Base-by-base conservation (phyloP, 1,140 invertebrate species). In the Cyrtorhinus lividipennis region DNA sequence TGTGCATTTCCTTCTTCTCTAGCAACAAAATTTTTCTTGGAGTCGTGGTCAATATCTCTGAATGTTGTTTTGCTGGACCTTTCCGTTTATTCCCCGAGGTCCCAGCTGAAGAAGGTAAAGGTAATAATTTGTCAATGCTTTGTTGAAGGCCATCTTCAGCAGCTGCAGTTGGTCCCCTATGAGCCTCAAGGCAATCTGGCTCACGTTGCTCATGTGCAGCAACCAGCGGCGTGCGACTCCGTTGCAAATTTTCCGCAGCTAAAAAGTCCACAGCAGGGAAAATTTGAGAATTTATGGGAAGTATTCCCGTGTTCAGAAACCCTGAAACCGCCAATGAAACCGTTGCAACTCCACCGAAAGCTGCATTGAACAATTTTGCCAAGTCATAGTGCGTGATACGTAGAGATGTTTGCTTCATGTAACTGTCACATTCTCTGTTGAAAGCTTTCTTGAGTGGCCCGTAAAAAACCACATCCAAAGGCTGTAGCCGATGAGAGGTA, bases 281-380 rank as follows among this genome's bases (percentile, higher is more conserved):
- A 45, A 45, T 56, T 15, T 13, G 15, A 15, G 30, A 22, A 24
- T 62, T 24, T 57, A 62, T 18, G 22, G 61, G 61, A 46, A 56
- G 48, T 45, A 62, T 62, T 62, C 61, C 61, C 23, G 60, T 24
- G 23, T 45, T 62, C 18, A n/a, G n/a, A n/a, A n/a, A n/a, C n/a
- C n/a, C n/a, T n/a, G n/a, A n/a, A n/a, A n/a, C n/a, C n/a, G n/a
- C n/a, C n/a, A n/a, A n/a, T n/a, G n/a, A n/a, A n/a, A n/a, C n/a
- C n/a, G n/a, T n/a, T n/a, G n/a, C n/a, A n/a, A n/a, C n/a, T n/a
- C n/a, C n/a, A n/a, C n/a, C n/a, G n/a, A n/a, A n/a, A n/a, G n/a
- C n/a, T n/a, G n/a, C n/a, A n/a, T n/a, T n/a, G n/a, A n/a, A n/a
- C n/a, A n/a, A n/a, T n/a, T n/a, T n/a, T n/a, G n/a, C n/a, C n/a